Evolutionary conservation across 1,140 invertebrate genomes (phyloP).

Genomic region (Brachionus paranguensis): DNA sequence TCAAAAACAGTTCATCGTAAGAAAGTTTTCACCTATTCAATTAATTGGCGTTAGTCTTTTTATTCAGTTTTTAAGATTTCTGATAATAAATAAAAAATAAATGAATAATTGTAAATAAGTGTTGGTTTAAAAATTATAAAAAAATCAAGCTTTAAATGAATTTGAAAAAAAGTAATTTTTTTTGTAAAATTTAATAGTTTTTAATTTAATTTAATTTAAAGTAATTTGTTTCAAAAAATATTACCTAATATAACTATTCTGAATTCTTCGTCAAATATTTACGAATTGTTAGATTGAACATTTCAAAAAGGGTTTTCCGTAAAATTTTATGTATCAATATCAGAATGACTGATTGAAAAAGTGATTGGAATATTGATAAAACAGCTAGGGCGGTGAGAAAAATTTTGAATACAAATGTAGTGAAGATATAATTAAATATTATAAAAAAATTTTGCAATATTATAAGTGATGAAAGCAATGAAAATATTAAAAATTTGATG

Average conservation of each 20-base stretch:
- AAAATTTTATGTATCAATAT: neutral
- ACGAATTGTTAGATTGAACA: neutral
- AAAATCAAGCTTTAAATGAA: too few relatives aligned
- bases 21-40: too few relatives aligned
- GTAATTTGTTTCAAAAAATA: neutral
- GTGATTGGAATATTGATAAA: neutral
- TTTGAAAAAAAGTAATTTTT: too few relatives aligned
- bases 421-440: neutral
- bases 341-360: neutral
- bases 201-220: neutral
- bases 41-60: too few relatives aligned
- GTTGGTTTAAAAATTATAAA: too few relatives aligned
- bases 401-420: neutral
- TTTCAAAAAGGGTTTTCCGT: neutral
- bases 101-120: too few relatives aligned
- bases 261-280: too few relatives aligned
- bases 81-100: too few relatives aligned
- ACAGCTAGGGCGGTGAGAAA: neutral
- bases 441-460: neutral
- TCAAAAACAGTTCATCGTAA: too few relatives aligned
- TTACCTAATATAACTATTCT: neutral
- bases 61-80: too few relatives aligned
- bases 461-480: neutral
- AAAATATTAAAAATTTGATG: neutral
- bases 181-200: too few relatives aligned